Evolutionary conservation across 2,113 vertebrate genomes (phyloP), one percentile per base, ranked within the genome.

Genomic region (Equus przewalskii): DNA sequence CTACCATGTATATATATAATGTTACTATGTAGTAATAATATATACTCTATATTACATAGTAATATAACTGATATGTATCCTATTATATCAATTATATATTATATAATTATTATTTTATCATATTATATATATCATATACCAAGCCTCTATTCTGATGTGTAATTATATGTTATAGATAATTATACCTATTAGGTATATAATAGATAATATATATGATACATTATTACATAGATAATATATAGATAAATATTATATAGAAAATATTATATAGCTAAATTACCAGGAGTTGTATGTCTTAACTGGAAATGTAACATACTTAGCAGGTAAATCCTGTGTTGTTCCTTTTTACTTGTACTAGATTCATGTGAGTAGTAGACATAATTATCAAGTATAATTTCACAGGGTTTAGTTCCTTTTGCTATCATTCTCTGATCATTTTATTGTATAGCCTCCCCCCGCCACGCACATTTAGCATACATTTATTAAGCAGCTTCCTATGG

Each of bases 181-280:
- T 58, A 36, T 60, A 81, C 18, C 22, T 72, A 41, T 54, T 82
- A 72, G 65, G 44, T 89, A 62, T 62, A 62, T 80, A 76, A 44
- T 67, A 84, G 30, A 21, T 82, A 33, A 30, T 78, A n/a, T 28
- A 51, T 30, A 24, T 75, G n/a, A 51, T 16, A 65, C 64, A 7
- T 54, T 36, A 88, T 30, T 72, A 51, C 28, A 72, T 36, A 73
- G 69, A 10, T 62, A 51, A 60, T 81, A 82, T 85, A 5, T 30
- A 33, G 21, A n/a, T 92, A 92, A 72, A 72, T 91, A 26, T 70
- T 56, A 46, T n/a, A 70, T 91, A 26, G 33, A 64, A 73, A 81
- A 33, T 89, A 30, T 56, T 89, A n/a, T n/a, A 30, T 85, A 80
- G 46, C 60, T 80, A 46, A 94, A 80, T 81, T 94, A 73, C 41